Evolutionary conservation across 1,140 invertebrate species (phyloP), one percentile per base, ranked within the genome.

Genomic region (Pantala flavescens): DNA sequence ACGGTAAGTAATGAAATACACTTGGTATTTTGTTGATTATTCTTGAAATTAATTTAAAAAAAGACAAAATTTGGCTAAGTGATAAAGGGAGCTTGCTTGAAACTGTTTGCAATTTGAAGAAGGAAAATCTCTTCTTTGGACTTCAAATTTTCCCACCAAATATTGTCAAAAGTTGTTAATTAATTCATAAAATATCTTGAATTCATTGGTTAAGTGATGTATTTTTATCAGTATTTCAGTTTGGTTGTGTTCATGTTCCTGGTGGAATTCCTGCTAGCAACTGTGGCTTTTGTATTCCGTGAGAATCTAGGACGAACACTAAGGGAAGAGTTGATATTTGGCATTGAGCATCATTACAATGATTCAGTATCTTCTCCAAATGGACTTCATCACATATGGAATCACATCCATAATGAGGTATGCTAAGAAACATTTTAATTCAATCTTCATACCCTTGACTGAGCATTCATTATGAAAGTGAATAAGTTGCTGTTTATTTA

Each of bases 171-270:
- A n/a, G n/a, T n/a, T n/a, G n/a, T n/a, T n/a, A n/a, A n/a, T n/a
- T n/a, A n/a, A n/a, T n/a, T n/a, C n/a, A n/a, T n/a, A n/a, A n/a
- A n/a, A n/a, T n/a, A n/a, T n/a, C n/a, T n/a, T n/a, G n/a, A n/a
- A n/a, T n/a, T n/a, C 28, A 36, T 36, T 36, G 28, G 9, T 36
- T 9, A 5, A 36, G 9, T 36, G 28, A 9, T 9, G 9, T 36
- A 36, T 9, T 63, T 63, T 63, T 3, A 87, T 73, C 82, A 94
- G 93, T 95, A 95, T 83, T 93, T 95, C 81, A 87, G 89, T 74
- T 81, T 93, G 78, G 90, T 95, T n/a, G 87, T 93, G 71, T 81
- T 93, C 70, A 86, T 94, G 76, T 92, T 95, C 82, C 84, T 91
- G 75, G 86, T 90, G 75, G 91, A 95, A 80, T 90, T 95, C 75